Evolutionary conservation across 2,888 invertebrate species (phyloP).

Genomic region (Stenchaetothrips biformis): DNA sequence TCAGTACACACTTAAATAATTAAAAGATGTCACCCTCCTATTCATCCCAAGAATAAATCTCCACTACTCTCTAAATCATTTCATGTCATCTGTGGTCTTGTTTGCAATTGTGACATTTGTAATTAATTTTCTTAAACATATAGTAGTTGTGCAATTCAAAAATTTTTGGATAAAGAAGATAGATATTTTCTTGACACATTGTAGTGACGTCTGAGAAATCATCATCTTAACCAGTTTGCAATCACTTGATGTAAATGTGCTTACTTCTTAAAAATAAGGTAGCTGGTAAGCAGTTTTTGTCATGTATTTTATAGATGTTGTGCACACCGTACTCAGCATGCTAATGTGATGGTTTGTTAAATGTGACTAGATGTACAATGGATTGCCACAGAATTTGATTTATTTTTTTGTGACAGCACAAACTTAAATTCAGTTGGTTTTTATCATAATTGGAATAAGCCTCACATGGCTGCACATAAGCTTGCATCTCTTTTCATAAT

Average conservation of each 20-base stretch:
- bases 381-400: neutral
- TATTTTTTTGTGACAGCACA: too few relatives aligned
- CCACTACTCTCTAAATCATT: too few relatives aligned
- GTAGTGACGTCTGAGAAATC: neutral
- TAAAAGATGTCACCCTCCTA: neutral
- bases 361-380: neutral
- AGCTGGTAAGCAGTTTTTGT: conserved; percentile 8
- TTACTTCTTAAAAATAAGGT: conserved; percentile 6
- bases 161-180: neutral
- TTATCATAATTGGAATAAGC: neutral
- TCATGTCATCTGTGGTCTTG: too few relatives aligned
- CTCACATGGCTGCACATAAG: neutral
- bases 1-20: neutral
- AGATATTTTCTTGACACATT: neutral
- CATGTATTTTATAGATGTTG: neutral
- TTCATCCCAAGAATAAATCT: neutral
- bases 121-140: conserved; percentile 4
- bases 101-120: neutral
- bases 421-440: too few relatives aligned
- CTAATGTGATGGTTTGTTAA: neutral
- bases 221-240: neutral
- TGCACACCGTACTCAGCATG: neutral
- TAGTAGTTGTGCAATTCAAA: neutral
- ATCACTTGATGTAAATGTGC: conserved; percentile 8
- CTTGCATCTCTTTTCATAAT: neutral